These are phyloP conservation scores for Schizotus pectinicornis DNA, from an alignment of 2,888 invertebrate genomes.

Conservation along the genomic window DNA sequence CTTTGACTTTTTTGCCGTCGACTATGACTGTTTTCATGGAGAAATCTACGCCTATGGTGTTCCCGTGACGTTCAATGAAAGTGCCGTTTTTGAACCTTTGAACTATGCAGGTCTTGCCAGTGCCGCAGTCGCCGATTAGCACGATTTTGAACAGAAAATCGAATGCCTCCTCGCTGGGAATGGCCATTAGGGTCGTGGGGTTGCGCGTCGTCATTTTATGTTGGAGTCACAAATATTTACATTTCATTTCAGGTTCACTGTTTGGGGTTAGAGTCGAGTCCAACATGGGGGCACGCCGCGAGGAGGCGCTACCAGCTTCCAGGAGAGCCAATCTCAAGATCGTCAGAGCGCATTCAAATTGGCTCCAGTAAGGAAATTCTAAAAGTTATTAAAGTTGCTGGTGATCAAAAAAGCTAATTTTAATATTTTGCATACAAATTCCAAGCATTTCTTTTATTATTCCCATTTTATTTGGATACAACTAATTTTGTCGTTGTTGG, in stretches of 20 bases:
- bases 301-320: constrained; percentile 12
- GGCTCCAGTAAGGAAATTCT: too few species aligned
- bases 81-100: constrained; percentile 95
- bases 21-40: constrained; percentile 96
- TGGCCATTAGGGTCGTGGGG: constrained; percentile 77
- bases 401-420: too few species aligned
- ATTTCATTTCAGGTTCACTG: constrained; percentile 18
- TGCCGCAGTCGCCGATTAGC: constrained; percentile 88
- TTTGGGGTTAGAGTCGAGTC: too few species aligned
- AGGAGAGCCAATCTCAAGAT: too few species aligned
- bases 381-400: too few species aligned
- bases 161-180: constrained; percentile 79
- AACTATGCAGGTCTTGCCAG: constrained; percentile 94
- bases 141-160: constrained; percentile 97
- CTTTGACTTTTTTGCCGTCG: constrained; percentile 95
- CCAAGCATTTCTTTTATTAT: too few species aligned
- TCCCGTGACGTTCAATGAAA: constrained; percentile 93
- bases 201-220: constrained; percentile 76
- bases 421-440: too few species aligned
- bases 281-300: background rate
- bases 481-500: too few species aligned
- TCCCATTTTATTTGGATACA: too few species aligned
- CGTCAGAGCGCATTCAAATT: too few species aligned
- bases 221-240: constrained; percentile 23
- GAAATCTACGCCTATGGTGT: constrained; percentile 97